Conservation (phyloP, 2,888 invertebrate species). For the Lepas anatifera region DNA sequence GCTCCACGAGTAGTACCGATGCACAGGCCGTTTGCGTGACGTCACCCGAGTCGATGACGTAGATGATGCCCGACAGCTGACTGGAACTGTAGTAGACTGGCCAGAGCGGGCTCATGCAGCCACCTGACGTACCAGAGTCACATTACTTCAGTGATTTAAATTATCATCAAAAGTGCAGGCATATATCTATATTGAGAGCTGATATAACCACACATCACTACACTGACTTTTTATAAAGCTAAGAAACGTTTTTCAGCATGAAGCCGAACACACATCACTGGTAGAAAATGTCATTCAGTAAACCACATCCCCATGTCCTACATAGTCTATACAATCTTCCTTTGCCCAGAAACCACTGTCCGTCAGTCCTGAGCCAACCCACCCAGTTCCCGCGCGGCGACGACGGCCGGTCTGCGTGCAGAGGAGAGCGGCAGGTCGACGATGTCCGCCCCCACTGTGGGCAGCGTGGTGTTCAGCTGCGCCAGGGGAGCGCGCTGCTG, state of each 20-base stretch:
- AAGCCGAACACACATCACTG: too few relatives aligned
- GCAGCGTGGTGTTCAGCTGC: neutral
- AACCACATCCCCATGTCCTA: too few relatives aligned
- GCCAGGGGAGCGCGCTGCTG: neutral
- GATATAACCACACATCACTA: too few relatives aligned
- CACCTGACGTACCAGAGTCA: neutral
- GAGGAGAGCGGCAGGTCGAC: neutral
- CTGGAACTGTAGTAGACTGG: slow-evolving; percentile 1
- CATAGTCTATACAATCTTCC: too few relatives aligned
- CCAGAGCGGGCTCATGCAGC: slow-evolving; percentile 1
- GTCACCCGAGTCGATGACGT: slow-evolving; percentile 22
- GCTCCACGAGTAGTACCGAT: slow-evolving; percentile 21
- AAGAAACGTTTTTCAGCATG: too few relatives aligned
- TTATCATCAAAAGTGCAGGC: too few relatives aligned
- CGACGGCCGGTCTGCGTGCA: neutral
- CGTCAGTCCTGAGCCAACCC: too few relatives aligned
- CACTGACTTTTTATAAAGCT: too few relatives aligned
- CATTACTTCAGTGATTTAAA: too few relatives aligned
- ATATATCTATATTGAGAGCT: too few relatives aligned
- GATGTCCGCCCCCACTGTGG: neutral
- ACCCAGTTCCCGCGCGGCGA: neutral
- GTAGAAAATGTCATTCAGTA: too few relatives aligned
- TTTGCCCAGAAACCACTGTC: too few relatives aligned
- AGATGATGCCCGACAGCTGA: slow-evolving; percentile 18
- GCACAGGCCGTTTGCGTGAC: slow-evolving; percentile 22